phyloP scores from a whole-genome alignment of 2,113 vertebrate species.

The Callipepla californica region DNA sequence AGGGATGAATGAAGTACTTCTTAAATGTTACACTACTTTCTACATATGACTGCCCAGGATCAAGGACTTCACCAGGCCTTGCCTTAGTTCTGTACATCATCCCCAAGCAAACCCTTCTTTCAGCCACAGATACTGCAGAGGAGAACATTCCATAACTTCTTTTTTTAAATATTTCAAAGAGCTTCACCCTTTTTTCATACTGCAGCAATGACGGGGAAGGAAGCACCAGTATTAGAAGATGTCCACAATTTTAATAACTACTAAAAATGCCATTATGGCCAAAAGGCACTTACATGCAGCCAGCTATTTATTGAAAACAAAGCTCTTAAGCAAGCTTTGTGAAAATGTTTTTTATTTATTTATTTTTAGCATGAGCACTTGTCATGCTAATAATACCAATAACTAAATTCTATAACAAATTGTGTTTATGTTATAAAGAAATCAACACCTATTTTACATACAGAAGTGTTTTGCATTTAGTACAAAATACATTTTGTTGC shows the following conservation, averaged over 20 bases:
- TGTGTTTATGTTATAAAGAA: slow-evolving; percentile 66
- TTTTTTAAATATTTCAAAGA: background rate
- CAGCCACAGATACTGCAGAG: background rate
- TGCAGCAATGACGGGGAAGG: background rate
- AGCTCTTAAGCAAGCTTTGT: background rate
- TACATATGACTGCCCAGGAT: background rate
- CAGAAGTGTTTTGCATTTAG: slow-evolving; percentile 16
- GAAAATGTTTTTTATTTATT: background rate
- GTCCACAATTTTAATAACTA: background rate
- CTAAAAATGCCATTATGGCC: background rate
- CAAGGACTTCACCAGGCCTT: background rate
- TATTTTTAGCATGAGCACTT: background rate
- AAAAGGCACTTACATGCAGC: background rate
- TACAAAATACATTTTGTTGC: slow-evolving; percentile 38
- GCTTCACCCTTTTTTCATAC: background rate
- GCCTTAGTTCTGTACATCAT: background rate
- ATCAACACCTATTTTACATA: slow-evolving; percentile 46
- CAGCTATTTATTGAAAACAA: background rate
- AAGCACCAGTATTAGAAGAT: background rate
- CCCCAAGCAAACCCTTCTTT: background rate
- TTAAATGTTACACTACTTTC: background rate
- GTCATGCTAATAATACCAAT: background rate
- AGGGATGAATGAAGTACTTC: slow-evolving; percentile 12
- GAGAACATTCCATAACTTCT: background rate
- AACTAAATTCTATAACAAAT: slow-evolving; percentile 5